A percentile compares a stretch with the other conserved stretches of the same genome.
Evolutionary conservation across 1,140 invertebrate genomes (phyloP).

Genomic region (Heliconius nattereri): DNA sequence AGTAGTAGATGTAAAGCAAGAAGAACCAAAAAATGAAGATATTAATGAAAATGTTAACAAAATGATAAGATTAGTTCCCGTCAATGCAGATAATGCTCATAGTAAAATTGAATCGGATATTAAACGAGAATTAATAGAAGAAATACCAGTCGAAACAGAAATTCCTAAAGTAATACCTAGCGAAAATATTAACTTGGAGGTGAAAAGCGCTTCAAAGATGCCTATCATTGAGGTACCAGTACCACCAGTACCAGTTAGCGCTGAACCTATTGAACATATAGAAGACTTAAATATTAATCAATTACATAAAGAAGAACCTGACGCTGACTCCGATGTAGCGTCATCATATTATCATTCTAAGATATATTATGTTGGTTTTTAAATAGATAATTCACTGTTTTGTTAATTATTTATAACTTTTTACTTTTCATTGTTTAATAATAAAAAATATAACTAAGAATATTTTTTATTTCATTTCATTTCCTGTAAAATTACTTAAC

Average conservation of each 20-base stretch:
- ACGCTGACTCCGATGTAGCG: constrained; percentile 61
- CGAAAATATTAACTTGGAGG: neutral
- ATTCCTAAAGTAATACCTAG: neutral
- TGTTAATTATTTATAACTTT: constrained; percentile 15
- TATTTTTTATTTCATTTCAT: neutral
- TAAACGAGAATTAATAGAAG: neutral
- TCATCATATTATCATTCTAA: constrained; percentile 70
- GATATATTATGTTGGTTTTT: constrained; percentile 66
- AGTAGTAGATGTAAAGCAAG: constrained; percentile 26
- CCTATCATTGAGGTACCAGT: constrained; percentile 36
- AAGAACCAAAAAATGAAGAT: constrained; percentile 29
- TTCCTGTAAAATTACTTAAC: neutral
- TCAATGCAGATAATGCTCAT: constrained; percentile 1
- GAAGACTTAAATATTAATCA: constrained; percentile 17
- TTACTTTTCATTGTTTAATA: neutral
- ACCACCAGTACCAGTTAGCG: neutral
- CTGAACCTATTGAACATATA: constrained; percentile 17
- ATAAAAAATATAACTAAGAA: too few relatives aligned
- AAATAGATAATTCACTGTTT: constrained; percentile 18
- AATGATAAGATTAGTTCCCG: constrained; percentile 24
- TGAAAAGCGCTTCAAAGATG: constrained; percentile 15
- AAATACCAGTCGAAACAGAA: neutral
- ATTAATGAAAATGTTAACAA: constrained; percentile 24
- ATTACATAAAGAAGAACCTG: constrained; percentile 45
- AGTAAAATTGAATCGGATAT: neutral